Conservation (phyloP, 2,797 vertebrate genomes). For the Poecilia gillii region DNA sequence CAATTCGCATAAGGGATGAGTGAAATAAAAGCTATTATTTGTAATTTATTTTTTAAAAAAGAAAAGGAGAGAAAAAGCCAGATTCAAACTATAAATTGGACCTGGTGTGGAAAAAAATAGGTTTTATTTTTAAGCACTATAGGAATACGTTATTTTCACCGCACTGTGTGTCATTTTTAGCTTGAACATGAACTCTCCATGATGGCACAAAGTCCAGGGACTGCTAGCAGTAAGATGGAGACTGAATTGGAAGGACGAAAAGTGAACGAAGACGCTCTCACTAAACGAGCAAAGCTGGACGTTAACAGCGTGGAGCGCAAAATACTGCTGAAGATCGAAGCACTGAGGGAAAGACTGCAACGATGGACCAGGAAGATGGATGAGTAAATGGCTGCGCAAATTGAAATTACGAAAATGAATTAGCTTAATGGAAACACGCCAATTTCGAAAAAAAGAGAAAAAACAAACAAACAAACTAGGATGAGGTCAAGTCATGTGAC, state of each 20-base stretch:
- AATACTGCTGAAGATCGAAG: constrained; percentile 78
- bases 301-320: constrained; percentile 64
- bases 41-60: too few relatives aligned
- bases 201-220: constrained; percentile 59
- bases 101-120: too few relatives aligned
- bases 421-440: too few relatives aligned
- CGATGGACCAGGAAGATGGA: constrained; percentile 80
- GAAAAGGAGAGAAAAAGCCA: neutral
- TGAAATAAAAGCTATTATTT: too few relatives aligned
- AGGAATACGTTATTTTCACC: neutral
- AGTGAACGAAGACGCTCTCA: constrained; percentile 23
- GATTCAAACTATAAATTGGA: neutral
- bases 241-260: constrained; percentile 17
- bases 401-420: too few relatives aligned
- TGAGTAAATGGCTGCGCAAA: constrained; percentile 71
- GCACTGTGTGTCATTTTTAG: constrained; percentile 60
- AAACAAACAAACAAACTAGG: too few relatives aligned
- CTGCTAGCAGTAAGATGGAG: constrained; percentile 21
- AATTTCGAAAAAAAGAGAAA: too few relatives aligned
- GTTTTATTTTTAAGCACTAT: too few relatives aligned
- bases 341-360: constrained; percentile 76
- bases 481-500: too few relatives aligned
- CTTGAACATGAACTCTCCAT: constrained; percentile 79
- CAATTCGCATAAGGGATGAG: too few relatives aligned
- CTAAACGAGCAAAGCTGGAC: constrained; percentile 30